Evolutionary conservation across 2,888 invertebrate genomes (phyloP).

Genomic region (Leptopilina syphax): DNA sequence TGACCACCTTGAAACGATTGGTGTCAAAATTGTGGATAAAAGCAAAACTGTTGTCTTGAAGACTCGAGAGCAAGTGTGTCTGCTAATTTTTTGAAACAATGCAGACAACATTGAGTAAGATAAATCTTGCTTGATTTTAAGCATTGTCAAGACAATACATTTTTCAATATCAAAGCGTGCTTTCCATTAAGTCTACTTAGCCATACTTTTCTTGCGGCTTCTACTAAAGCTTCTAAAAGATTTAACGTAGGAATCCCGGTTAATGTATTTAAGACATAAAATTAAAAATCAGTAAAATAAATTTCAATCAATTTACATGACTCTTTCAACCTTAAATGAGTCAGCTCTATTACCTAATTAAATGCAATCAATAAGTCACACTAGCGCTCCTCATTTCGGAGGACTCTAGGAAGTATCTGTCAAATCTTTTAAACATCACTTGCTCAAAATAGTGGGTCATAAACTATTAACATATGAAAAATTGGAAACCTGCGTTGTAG

Average conservation of each 20-base stretch:
- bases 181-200: not conserved
- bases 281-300: not conserved
- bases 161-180: not conserved
- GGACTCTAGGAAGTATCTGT: no score
- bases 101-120: not conserved
- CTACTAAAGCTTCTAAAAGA: not conserved
- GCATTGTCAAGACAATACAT: not conserved
- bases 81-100: not conserved
- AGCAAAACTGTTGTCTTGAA: not conserved
- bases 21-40: not conserved
- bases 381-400: no score
- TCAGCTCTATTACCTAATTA: not conserved
- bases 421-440: no score
- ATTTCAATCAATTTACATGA: not conserved
- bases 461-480: no score
- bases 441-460: no score
- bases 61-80: not conserved
- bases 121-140: conserved; percentile 5
- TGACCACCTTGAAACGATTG: not conserved
- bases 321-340: not conserved
- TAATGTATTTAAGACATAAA: not conserved
- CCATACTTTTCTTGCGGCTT: not conserved
- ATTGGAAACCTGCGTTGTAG: no score
- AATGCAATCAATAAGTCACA: not conserved
- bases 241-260: not conserved